Percentiles rank a stretch among this genome's conserved stretches.
These are phyloP conservation scores for Nemapogon koenigi DNA, from an alignment of 2,888 invertebrate species.

Conservation along the genomic window DNA sequence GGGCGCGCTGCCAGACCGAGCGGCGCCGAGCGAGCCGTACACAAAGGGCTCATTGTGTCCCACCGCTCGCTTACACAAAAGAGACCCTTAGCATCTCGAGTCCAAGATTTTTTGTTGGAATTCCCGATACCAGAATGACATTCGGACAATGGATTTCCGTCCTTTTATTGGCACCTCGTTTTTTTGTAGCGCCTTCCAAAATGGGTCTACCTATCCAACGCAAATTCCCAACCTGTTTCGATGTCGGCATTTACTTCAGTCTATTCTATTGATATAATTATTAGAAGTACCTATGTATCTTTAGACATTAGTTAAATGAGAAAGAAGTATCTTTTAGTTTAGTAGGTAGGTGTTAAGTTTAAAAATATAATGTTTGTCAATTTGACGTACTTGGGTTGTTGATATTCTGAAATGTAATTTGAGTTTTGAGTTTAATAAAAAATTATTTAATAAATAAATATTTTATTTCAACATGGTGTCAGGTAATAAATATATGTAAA, in stretches of 20 bases:
- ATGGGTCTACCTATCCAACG: conserved; percentile 48
- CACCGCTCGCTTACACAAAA: conserved; percentile 42
- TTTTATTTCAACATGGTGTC: no score
- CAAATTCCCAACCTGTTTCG: conserved; percentile 55
- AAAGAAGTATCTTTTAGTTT: no score
- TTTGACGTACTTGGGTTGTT: no score
- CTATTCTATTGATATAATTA: conserved; percentile 16
- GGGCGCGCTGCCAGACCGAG: conserved; percentile 44
- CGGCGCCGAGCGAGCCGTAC: conserved; percentile 44
- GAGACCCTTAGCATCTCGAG: conserved; percentile 37
- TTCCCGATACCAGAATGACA: conserved; percentile 58
- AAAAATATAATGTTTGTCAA: no score
- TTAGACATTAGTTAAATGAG: no score
- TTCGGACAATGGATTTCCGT: conserved; percentile 62
- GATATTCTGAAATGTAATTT: no score
- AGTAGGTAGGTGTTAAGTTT: no score
- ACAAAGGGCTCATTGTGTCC: conserved; percentile 60
- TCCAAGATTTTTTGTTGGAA: conserved; percentile 39
- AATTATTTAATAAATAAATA: no score
- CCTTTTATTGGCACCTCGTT: conserved; percentile 64
- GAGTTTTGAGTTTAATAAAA: no score
- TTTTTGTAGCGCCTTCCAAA: conserved; percentile 50
- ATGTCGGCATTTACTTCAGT: conserved; percentile 28
- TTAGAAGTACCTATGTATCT: no score
- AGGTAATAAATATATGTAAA: no score